These are phyloP conservation scores for Neosalanx taihuensis DNA, from an alignment of 2,797 vertebrate species.

Conservation along the genomic window DNA sequence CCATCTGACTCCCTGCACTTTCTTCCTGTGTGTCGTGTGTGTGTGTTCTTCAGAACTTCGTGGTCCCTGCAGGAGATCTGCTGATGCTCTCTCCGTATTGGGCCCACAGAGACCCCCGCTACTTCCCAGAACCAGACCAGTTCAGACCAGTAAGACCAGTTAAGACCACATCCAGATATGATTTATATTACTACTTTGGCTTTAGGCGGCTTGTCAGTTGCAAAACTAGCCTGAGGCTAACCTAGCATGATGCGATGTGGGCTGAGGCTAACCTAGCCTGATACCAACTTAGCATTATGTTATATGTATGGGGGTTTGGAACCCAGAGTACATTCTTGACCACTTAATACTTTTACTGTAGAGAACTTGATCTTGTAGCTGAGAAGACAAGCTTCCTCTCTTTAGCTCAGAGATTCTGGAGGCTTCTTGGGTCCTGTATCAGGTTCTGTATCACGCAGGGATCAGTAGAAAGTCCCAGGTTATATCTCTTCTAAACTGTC, in stretches of 20 bases:
- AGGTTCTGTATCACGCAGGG: too few relatives aligned
- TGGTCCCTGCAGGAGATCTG: conserved; percentile 77
- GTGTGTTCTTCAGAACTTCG: conserved; percentile 69
- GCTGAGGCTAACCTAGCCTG: neutral
- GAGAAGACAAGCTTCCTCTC: too few relatives aligned
- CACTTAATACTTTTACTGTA: neutral
- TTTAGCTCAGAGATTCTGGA: too few relatives aligned
- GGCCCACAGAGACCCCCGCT: conserved; percentile 78
- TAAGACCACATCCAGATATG: too few relatives aligned
- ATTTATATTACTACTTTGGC: too few relatives aligned
- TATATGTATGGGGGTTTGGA: too few relatives aligned
- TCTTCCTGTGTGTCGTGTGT: conserved; percentile 3
- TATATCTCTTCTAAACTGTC: too few relatives aligned
- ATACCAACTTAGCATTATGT: too few relatives aligned
- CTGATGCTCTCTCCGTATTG: conserved; percentile 81
- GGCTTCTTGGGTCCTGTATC: too few relatives aligned
- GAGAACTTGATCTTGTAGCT: neutral
- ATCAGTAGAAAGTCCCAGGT: too few relatives aligned
- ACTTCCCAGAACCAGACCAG: conserved; percentile 77
- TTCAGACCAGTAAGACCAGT: conserved; percentile 76
- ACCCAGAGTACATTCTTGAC: too few relatives aligned
- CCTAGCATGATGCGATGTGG: neutral
- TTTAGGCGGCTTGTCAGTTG: neutral
- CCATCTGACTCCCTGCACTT: too few relatives aligned
- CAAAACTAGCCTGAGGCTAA: neutral